Evolutionary conservation across 2,113 vertebrate genomes (phyloP).

Genomic region (Dasyprocta punctata): DNA sequence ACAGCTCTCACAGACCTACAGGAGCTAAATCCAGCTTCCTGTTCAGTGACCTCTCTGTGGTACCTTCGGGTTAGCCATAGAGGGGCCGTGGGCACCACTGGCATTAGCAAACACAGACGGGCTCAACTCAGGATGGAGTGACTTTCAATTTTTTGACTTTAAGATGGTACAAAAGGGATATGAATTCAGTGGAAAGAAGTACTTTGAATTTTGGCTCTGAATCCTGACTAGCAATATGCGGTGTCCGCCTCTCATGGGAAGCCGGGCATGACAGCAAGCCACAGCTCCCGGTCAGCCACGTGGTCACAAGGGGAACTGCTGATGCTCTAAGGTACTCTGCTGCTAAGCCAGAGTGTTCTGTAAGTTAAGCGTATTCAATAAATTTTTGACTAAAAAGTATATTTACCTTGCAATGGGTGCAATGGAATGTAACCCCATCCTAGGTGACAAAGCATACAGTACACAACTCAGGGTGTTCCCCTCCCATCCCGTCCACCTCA

Average conservation of each 20-base stretch:
- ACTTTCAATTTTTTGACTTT: background rate
- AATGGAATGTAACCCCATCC: background rate
- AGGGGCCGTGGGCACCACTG: background rate
- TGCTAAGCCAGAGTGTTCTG: background rate
- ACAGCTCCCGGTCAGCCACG: background rate
- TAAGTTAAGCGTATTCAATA: background rate
- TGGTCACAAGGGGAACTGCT: background rate
- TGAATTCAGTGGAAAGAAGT: background rate
- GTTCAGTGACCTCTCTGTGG: background rate
- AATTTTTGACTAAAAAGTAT: background rate
- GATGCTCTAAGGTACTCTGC: background rate
- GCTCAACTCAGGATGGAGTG: background rate
- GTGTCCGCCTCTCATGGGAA: background rate
- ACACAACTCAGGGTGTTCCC: background rate
- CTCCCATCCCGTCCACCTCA: too few relatives aligned
- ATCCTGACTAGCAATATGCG: background rate
- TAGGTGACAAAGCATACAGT: background rate
- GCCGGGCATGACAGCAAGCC: background rate
- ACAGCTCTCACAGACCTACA: background rate
- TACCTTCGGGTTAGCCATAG: background rate
- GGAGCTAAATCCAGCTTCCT: background rate
- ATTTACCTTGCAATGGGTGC: background rate
- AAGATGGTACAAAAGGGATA: background rate
- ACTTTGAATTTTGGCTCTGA: background rate
- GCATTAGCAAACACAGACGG: background rate